These are phyloP conservation scores for Ptyas mucosa DNA, from an alignment of 2,113 vertebrate species.

Conservation along the genomic window DNA sequence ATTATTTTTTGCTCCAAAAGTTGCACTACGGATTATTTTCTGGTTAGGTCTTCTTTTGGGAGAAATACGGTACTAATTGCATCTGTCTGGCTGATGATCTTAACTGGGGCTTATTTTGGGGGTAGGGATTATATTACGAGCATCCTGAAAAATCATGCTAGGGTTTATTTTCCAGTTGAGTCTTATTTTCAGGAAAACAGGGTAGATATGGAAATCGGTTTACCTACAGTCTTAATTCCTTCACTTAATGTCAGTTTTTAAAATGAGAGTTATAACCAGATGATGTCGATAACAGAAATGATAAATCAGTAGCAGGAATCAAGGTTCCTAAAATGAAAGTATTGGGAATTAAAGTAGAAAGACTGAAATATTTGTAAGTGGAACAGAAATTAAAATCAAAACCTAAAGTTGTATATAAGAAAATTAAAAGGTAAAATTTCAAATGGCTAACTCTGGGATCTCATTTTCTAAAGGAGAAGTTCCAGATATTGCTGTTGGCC, in stretches of 20 bases:
- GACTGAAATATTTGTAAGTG: background rate
- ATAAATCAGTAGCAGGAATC: conserved; percentile 12
- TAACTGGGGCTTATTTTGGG: too few species aligned
- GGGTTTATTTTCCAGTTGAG: too few species aligned
- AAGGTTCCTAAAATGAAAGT: background rate
- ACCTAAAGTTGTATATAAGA: background rate
- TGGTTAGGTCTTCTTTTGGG: too few species aligned
- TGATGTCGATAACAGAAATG: background rate
- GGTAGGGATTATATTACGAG: too few species aligned
- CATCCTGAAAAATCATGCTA: too few species aligned
- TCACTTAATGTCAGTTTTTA: conserved; percentile 19
- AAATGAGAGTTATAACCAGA: conserved; percentile 19
- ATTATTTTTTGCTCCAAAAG: too few species aligned
- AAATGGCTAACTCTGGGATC: conserved; percentile 61
- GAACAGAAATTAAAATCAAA: background rate
- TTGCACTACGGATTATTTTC: too few species aligned
- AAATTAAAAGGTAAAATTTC: conserved; percentile 54
- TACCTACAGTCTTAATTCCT: background rate
- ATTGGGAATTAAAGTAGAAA: background rate
- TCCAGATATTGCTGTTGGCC: conserved; percentile 18
- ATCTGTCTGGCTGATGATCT: too few species aligned
- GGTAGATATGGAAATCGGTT: conserved; percentile 2
- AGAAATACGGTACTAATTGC: too few species aligned
- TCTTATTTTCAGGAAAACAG: too few species aligned
- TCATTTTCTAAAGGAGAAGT: conserved; percentile 16